phyloP scores from a whole-genome alignment of 2,888 invertebrate genomes.

The Octodonta nipae region DNA sequence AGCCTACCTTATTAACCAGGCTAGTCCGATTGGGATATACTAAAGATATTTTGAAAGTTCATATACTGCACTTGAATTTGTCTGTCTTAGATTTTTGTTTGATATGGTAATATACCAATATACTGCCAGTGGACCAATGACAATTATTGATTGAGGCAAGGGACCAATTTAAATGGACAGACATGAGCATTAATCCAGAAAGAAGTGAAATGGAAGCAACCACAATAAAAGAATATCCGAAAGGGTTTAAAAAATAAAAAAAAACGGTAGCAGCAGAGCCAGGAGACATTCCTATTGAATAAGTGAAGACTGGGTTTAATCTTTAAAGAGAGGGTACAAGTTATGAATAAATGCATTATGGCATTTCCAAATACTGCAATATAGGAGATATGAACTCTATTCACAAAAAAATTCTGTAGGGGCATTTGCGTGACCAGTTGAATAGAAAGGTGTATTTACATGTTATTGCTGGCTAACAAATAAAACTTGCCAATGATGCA shows the following conservation, averaged over 20 bases:
- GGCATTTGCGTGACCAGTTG: conserved; percentile 1
- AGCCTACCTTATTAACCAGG: no score
- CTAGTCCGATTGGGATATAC: no score
- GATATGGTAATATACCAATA: no score
- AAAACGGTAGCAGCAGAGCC: neutral
- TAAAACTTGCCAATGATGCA: no score
- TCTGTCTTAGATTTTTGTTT: no score
- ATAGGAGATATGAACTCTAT: neutral
- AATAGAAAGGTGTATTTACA: conserved; percentile 2
- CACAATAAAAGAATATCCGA: neutral
- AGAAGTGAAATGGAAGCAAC: neutral
- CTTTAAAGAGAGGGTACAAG: conserved; percentile 1
- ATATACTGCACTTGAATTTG: no score
- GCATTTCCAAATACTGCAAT: neutral
- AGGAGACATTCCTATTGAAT: conserved; percentile 1
- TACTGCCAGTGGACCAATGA: no score
- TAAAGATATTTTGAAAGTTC: no score
- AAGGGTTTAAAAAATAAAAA: neutral
- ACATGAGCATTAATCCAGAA: conserved; percentile 1
- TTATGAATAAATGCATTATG: neutral
- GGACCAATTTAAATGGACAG: neutral
- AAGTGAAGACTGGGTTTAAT: conserved; percentile 1
- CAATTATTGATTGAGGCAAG: conserved; percentile 3
- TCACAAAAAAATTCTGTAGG: conserved; percentile 1
- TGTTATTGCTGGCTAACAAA: no score